Evolutionary conservation across 2,797 vertebrate species (phyloP), one percentile per base, ranked within the genome.

Genomic region (Coranthus polyacanthus): DNA sequence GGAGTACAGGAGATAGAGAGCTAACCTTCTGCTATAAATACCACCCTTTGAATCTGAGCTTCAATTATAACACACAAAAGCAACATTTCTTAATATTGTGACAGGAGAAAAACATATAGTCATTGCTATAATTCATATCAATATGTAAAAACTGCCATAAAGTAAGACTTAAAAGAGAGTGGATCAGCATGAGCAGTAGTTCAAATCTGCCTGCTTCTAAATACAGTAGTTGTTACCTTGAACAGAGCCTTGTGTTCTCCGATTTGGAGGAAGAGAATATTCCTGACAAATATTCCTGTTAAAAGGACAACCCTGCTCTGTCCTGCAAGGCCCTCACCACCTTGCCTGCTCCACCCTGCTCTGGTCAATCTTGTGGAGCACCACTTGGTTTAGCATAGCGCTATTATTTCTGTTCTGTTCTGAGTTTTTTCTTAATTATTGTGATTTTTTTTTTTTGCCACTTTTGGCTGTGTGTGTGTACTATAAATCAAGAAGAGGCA

Each of bases 21-120:
- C 47, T 56, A 73, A 50, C 49, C 60, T 41, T 47, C 51, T 44
- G 42, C 79, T 86, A 83, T 88, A 84, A 87, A 88, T 85, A 86
- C 32, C 20, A 44, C 11, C 5, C 55, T 78, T 64, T 63, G 67
- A 36, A 52, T 74, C 43, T 64, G 55, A 66, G 44, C 65, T 52
- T 68, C 73, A 78, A 36, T 76, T 75, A 43, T 22, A 66, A 67
- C 59, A 57, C 36, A 71, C 64, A 29, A 7, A 29, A 29, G 8
- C 26, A 29, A 29, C 26, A 3, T 24, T 24, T 24, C 22, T 72
- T 60, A n/a, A 59, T 64, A 29, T 51, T 58, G 15, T 60, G 45
- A 18, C 26, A 47, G 66, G 12, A 68, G 41, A 59, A 46, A 26
- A 56, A 71, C 20, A 2, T 1, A 39, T 0, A 54, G 49, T 16